Evolutionary conservation across 2,797 vertebrate genomes (phyloP).

Genomic region (Peromyscus melanophrys): DNA sequence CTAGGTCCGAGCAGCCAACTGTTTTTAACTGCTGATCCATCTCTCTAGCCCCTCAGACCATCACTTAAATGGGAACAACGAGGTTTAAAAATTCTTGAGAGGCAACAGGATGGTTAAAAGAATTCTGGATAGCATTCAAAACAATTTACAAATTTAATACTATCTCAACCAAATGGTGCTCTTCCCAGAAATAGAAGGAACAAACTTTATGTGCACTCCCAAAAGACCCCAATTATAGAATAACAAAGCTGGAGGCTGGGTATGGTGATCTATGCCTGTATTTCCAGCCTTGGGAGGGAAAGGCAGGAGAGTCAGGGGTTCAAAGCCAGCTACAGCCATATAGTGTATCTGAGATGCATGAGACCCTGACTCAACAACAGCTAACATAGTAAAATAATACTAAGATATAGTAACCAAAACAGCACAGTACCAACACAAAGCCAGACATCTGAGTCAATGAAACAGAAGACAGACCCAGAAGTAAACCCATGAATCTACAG

Average conservation of each 20-base stretch:
- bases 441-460: background rate
- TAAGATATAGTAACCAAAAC: background rate
- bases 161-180: background rate
- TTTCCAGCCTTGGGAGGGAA: background rate
- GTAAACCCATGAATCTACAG: background rate
- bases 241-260: background rate
- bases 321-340: background rate
- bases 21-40: background rate
- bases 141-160: background rate
- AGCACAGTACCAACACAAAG: background rate
- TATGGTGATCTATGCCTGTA: background rate
- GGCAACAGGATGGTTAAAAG: conserved; percentile 18
- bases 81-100: background rate
- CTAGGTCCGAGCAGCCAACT: background rate
- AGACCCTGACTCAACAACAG: background rate
- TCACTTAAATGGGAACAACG: background rate
- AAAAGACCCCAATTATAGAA: background rate
- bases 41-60: background rate
- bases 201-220: background rate
- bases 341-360: background rate
- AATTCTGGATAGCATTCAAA: background rate
- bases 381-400: background rate
- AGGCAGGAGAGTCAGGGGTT: background rate
- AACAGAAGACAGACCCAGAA: background rate
- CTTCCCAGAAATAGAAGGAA: background rate